Conservation (phyloP, 23 tunicate genomes). For the Aplidium turbinatum region DNA sequence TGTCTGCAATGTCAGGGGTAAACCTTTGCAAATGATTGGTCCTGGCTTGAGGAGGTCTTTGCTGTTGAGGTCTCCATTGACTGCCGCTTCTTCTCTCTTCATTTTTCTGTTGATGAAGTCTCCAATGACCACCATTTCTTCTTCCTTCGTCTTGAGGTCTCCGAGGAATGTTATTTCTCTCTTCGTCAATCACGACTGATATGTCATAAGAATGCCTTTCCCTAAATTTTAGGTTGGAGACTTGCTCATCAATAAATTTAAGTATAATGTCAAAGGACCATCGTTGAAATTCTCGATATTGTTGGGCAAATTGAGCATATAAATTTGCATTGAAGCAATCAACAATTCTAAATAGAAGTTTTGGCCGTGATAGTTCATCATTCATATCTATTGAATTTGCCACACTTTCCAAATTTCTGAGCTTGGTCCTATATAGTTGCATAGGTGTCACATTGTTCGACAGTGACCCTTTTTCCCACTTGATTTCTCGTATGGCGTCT, state of each 20-base stretch:
- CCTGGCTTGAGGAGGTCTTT: too few relatives aligned
- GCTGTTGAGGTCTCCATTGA: too few relatives aligned
- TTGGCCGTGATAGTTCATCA: not conserved
- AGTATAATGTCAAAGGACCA: not conserved
- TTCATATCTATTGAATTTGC: not conserved
- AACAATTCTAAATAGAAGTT: not conserved
- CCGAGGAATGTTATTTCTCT: too few relatives aligned
- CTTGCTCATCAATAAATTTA: not conserved
- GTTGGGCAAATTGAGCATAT: conserved; percentile 1
- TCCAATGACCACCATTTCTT: too few relatives aligned
- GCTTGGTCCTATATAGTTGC: not conserved
- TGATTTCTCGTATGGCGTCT: not conserved
- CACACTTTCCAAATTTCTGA: not conserved
- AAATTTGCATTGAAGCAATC: not conserved
- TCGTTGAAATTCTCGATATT: not conserved
- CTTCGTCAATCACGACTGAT: not conserved
- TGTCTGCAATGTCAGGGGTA: too few relatives aligned
- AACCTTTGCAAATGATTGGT: too few relatives aligned
- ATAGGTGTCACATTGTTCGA: not conserved
- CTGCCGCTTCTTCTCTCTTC: too few relatives aligned
- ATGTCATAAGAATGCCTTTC: not conserved
- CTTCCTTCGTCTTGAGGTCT: too few relatives aligned
- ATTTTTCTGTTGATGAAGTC: too few relatives aligned
- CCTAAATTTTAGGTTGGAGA: conserved; percentile 1
- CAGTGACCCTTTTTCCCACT: conserved; percentile 10